Conservation (phyloP, 2,888 invertebrate species). For the Caenorhabditis panamensis region DNA sequence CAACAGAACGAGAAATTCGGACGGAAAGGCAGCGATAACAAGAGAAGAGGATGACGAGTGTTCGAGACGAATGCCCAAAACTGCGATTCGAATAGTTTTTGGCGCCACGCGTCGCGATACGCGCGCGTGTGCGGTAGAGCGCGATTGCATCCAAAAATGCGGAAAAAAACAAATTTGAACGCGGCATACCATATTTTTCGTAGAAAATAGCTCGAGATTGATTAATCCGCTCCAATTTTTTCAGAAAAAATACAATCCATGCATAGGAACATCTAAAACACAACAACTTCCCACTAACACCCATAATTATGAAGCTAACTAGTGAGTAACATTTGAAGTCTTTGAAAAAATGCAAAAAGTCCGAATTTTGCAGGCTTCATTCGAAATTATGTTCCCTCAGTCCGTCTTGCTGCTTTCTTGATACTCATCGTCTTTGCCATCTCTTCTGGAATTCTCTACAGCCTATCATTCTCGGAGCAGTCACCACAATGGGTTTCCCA, state of each 20-base stretch:
- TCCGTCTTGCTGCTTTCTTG: slow-evolving; percentile 26
- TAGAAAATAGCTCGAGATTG: too few relatives aligned
- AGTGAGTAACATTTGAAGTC: neutral
- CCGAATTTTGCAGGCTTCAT: slow-evolving; percentile 6
- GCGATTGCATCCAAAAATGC: slow-evolving; percentile 14
- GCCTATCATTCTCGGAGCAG: slow-evolving; percentile 20
- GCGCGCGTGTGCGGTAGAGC: slow-evolving; percentile 43
- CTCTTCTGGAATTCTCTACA: slow-evolving; percentile 28
- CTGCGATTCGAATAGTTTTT: slow-evolving; percentile 46
- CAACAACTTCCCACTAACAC: slow-evolving; percentile 13
- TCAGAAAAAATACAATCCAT: slow-evolving; percentile 25
- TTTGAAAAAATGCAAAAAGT: neutral
- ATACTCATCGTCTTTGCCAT: slow-evolving; percentile 17
- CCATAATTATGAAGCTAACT: slow-evolving; percentile 27
- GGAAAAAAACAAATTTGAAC: slow-evolving; percentile 12
- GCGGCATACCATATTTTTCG: neutral
- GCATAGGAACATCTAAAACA: neutral
- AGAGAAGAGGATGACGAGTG: slow-evolving; percentile 1
- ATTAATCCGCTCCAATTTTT: too few relatives aligned
- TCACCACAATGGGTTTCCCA: slow-evolving; percentile 17
- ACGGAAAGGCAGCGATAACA: slow-evolving; percentile 9
- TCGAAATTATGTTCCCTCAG: neutral
- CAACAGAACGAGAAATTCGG: slow-evolving; percentile 2
- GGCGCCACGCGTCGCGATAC: slow-evolving; percentile 56
- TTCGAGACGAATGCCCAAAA: slow-evolving; percentile 24